A percentile compares a stretch with the other conserved stretches of the same genome.
These are phyloP conservation scores for Misgurnus anguillicaudatus DNA, from an alignment of 2,113 vertebrate genomes.

Conservation along the genomic window DNA sequence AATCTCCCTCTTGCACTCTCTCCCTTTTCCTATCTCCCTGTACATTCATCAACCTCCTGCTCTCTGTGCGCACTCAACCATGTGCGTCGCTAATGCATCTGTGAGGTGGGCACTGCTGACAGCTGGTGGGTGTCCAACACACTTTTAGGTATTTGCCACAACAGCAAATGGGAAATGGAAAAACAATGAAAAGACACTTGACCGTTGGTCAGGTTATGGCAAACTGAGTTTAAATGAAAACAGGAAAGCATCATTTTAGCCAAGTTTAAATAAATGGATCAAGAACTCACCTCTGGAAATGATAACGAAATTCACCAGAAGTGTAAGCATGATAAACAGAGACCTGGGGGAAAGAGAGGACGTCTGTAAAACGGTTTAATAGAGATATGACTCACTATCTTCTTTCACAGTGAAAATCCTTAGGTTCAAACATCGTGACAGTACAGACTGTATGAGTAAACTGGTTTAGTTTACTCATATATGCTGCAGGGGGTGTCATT, in stretches of 20 bases:
- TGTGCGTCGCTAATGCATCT: conserved; percentile 14
- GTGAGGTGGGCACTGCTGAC: conserved; percentile 22
- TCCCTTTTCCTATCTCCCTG: conserved; percentile 3
- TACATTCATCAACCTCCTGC: conserved; percentile 10
- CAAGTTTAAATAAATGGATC: background rate
- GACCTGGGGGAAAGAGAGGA: conserved; percentile 19
- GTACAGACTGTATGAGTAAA: background rate
- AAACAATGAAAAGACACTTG: conserved; percentile 1
- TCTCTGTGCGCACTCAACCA: background rate
- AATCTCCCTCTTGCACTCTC: conserved; percentile 23
- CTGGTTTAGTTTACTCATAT: conserved; percentile 1
- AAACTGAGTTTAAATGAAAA: background rate
- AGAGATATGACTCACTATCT: conserved; percentile 9
- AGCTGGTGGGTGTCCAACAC: conserved; percentile 31
- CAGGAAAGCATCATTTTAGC: background rate
- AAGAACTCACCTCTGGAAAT: conserved; percentile 65
- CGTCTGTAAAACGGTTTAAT: conserved; percentile 24
- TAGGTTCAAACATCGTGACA: conserved; percentile 1
- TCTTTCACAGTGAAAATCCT: background rate
- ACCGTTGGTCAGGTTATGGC: background rate
- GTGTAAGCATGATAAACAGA: conserved; percentile 48
- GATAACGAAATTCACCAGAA: conserved; percentile 60
- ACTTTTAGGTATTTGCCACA: background rate
- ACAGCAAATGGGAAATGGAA: background rate
- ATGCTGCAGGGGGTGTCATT: background rate